A percentile compares a stretch with the other conserved stretches of the same genome.
These are phyloP conservation scores for Manduca sexta DNA, from an alignment of 1,140 invertebrate genomes.

Conservation along the genomic window DNA sequence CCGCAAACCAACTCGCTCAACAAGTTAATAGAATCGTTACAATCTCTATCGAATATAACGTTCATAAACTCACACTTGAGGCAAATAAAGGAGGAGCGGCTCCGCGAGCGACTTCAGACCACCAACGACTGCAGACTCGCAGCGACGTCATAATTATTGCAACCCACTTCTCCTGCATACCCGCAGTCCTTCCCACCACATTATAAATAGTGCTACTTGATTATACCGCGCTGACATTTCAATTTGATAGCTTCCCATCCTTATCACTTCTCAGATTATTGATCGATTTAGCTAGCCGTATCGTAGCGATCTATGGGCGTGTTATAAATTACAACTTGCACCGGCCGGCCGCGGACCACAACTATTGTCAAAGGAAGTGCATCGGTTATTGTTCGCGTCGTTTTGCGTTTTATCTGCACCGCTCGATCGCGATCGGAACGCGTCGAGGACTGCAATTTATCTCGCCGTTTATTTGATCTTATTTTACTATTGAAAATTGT, in stretches of 20 bases:
- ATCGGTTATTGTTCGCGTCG: slow-evolving; percentile 58
- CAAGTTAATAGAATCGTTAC: slow-evolving; percentile 2
- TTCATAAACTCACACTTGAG: neutral
- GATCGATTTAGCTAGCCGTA: slow-evolving; percentile 47
- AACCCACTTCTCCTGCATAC: slow-evolving; percentile 11
- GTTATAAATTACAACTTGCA: slow-evolving; percentile 38
- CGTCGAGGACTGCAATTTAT: slow-evolving; percentile 38
- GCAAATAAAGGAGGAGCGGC: neutral
- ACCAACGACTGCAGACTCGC: slow-evolving; percentile 20
- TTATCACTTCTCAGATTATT: slow-evolving; percentile 50
- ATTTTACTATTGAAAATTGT: slow-evolving; percentile 50
- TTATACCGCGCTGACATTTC: slow-evolving; percentile 46
- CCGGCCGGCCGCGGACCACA: slow-evolving; percentile 13
- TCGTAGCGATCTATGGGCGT: slow-evolving; percentile 41
- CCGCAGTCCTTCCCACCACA: slow-evolving; percentile 12
- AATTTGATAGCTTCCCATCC: slow-evolving; percentile 36
- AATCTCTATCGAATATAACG: neutral
- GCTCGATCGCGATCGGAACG: slow-evolving; percentile 31
- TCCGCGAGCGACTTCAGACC: slow-evolving; percentile 11
- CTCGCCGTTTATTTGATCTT: slow-evolving; percentile 43
- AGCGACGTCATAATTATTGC: slow-evolving; percentile 23
- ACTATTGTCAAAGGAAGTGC: slow-evolving; percentile 58
- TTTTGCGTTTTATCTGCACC: slow-evolving; percentile 42
- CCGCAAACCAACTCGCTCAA: neutral
- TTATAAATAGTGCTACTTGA: slow-evolving; percentile 34